phyloP scores from a whole-genome alignment of 2,888 invertebrate species.

The Phyllotreta striolata region DNA sequence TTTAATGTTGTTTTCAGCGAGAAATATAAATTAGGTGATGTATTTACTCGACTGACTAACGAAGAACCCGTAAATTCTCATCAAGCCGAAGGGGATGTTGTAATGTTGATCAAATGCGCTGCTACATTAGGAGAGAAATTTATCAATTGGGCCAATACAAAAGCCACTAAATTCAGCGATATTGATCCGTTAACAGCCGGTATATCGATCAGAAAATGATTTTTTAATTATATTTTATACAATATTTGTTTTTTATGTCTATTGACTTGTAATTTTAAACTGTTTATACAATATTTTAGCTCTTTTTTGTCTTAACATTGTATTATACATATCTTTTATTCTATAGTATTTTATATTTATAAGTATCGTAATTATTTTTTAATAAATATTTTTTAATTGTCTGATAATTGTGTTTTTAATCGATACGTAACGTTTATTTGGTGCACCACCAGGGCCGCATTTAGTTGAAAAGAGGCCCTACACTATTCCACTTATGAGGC shows the following conservation, averaged over 20 bases:
- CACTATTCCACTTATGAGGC: too few species aligned
- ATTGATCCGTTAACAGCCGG: constrained; percentile 52
- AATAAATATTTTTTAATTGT: too few species aligned
- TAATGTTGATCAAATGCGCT: constrained; percentile 70
- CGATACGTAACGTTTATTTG: too few species aligned
- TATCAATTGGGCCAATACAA: constrained; percentile 64
- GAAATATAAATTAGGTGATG: constrained; percentile 64
- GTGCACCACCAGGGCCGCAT: too few species aligned
- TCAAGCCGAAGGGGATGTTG: constrained; percentile 74
- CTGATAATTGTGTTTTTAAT: too few species aligned
- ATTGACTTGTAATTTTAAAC: background rate
- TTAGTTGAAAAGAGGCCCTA: too few species aligned
- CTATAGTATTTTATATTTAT: too few species aligned
- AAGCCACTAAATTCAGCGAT: constrained; percentile 57
- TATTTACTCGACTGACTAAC: constrained; percentile 67
- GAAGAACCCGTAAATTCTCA: constrained; percentile 65
- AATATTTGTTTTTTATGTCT: background rate
- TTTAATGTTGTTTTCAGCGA: constrained; percentile 38
- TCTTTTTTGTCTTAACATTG: background rate
- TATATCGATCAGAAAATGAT: constrained; percentile 40
- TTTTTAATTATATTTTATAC: constrained; percentile 3
- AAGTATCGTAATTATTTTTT: too few species aligned
- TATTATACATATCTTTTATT: background rate
- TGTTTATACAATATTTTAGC: background rate
- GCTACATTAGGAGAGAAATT: constrained; percentile 67